These are phyloP conservation scores for Sipunculus nudus DNA, from an alignment of 2,888 invertebrate species.

Conservation along the genomic window DNA sequence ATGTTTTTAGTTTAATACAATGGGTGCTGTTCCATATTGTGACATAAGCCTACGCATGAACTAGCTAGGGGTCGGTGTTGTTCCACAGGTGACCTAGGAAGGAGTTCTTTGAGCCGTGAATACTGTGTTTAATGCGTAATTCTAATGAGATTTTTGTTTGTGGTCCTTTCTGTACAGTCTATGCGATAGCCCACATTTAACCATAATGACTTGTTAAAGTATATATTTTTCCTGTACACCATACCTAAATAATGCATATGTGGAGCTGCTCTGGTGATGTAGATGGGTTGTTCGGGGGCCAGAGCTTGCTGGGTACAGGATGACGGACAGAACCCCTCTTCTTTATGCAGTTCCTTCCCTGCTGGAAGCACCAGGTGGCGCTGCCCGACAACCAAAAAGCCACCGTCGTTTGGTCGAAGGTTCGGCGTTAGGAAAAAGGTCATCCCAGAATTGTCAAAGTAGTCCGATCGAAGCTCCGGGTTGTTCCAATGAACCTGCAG, in stretches of 20 bases:
- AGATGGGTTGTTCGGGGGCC: neutral
- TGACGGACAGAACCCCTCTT: neutral
- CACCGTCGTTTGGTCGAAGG: conserved; percentile 12
- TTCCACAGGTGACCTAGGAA: no score
- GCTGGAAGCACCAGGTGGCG: conserved; percentile 2
- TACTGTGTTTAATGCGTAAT: no score
- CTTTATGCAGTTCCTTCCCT: neutral
- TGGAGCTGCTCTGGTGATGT: neutral
- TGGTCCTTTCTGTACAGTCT: no score
- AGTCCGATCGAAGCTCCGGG: neutral
- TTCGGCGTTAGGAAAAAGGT: conserved; percentile 5
- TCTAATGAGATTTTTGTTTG: no score
- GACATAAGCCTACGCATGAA: no score
- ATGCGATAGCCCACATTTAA: no score
- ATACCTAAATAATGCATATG: conserved; percentile 19
- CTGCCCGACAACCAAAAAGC: neutral
- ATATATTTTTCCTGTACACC: no score
- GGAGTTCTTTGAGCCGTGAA: no score
- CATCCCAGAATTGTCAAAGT: conserved; percentile 17
- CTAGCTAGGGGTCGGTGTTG: no score
- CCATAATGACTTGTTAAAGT: no score
- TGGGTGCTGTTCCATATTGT: no score
- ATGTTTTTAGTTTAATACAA: no score
- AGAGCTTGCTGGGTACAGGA: neutral
- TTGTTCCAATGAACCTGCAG: conserved; percentile 32